phyloP scores from a whole-genome alignment of 2,797 vertebrate species.

The Oceanodroma leucorhoa region DNA sequence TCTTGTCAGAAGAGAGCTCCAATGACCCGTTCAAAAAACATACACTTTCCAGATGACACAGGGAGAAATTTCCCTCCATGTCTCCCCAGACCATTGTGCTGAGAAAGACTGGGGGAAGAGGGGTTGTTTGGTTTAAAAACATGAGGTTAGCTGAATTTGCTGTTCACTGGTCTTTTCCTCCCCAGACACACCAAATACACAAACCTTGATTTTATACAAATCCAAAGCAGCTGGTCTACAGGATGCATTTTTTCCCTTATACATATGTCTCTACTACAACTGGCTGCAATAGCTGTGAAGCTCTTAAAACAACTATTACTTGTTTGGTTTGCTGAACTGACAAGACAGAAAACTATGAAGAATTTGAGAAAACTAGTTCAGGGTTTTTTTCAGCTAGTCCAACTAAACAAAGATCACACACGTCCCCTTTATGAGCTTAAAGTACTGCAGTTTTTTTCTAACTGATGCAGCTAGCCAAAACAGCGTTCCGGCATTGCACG shows the following conservation, averaged over 20 bases:
- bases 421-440: rapidly evolving
- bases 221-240: background rate
- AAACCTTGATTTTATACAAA: background rate
- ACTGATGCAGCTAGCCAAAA: background rate
- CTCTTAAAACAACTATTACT: background rate
- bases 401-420: background rate
- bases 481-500: rapidly evolving
- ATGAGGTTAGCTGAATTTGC: background rate
- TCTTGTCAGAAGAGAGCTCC: background rate
- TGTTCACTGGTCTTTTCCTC: background rate
- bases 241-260: background rate
- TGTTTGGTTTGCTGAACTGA: background rate
- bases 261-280: background rate
- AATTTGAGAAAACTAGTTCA: background rate
- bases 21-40: background rate
- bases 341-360: background rate
- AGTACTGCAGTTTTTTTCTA: background rate
- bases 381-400: background rate
- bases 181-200: background rate
- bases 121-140: background rate
- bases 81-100: background rate
- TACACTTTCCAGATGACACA: background rate
- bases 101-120: background rate
- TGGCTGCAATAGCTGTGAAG: background rate
- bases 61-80: background rate